Conservation (phyloP, 2,113 vertebrate species). For the Oophaga pumilio region DNA sequence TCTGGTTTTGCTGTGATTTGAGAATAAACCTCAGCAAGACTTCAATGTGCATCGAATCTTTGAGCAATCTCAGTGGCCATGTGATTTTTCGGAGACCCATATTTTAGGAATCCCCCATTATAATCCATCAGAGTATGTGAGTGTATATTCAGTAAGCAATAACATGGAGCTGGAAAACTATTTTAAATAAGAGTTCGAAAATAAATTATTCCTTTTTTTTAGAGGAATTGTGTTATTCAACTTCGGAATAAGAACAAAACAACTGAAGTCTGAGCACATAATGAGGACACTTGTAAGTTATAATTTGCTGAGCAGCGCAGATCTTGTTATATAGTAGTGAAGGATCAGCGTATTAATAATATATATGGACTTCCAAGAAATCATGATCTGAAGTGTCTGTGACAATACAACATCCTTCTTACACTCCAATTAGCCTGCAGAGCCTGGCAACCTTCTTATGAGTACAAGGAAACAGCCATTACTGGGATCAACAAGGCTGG, state of each 20-base stretch:
- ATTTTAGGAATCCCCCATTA: too few relatives aligned
- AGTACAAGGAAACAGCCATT: neutral
- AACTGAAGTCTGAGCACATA: neutral
- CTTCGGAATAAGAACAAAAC: neutral
- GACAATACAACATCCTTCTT: conserved; percentile 1
- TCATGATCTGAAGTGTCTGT: conserved; percentile 35
- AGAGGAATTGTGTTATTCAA: neutral
- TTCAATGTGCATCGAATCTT: too few relatives aligned
- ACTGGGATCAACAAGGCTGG: neutral
- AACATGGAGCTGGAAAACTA: too few relatives aligned
- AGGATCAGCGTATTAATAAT: conserved; percentile 9
- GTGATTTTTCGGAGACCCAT: too few relatives aligned
- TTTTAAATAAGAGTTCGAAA: neutral
- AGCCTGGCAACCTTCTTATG: conserved; percentile 29
- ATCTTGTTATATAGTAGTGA: neutral
- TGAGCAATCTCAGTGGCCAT: too few relatives aligned
- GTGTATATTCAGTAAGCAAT: too few relatives aligned
- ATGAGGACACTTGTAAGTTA: neutral
- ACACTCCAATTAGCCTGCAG: conserved; percentile 24
- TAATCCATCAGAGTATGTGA: too few relatives aligned
- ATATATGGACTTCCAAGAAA: neutral
- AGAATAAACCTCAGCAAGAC: too few relatives aligned
- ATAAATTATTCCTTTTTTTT: neutral
- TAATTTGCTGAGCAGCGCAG: conserved; percentile 7
- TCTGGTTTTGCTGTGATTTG: too few relatives aligned